phyloP scores from a whole-genome alignment of 2,113 vertebrate genomes.

The Isurus oxyrinchus region DNA sequence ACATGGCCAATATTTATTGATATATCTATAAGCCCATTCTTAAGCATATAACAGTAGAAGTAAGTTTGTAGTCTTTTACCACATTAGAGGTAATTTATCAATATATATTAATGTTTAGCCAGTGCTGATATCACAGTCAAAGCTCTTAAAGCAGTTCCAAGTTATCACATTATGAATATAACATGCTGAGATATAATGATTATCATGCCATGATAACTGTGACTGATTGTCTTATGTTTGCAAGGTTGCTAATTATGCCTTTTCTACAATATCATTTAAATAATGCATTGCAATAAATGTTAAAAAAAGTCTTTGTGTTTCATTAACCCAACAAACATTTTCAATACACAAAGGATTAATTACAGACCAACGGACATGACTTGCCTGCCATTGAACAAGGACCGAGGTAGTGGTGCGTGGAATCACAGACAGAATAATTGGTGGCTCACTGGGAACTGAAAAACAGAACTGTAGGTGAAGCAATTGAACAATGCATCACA shows the following conservation, averaged over 20 bases:
- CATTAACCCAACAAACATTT: neutral
- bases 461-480: constrained; percentile 8
- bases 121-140: neutral
- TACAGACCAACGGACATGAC: constrained; percentile 32
- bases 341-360: neutral
- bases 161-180: neutral
- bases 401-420: constrained; percentile 88
- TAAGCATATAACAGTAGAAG: neutral
- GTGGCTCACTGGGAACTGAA: constrained; percentile 82
- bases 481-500: neutral
- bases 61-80: neutral
- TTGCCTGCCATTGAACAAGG: constrained; percentile 90
- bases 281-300: neutral
- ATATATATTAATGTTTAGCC: neutral
- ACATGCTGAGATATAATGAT: neutral
- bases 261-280: neutral
- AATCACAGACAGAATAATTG: constrained; percentile 73
- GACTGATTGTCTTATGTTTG: neutral
- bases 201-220: neutral
- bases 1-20: neutral
- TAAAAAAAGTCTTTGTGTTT: neutral
- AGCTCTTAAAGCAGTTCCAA: neutral
- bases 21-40: neutral
- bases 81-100: constrained; percentile 3
- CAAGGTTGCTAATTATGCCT: neutral